phyloP scores from a whole-genome alignment of 2,888 invertebrate species.

The Ormyrus thymus region DNA sequence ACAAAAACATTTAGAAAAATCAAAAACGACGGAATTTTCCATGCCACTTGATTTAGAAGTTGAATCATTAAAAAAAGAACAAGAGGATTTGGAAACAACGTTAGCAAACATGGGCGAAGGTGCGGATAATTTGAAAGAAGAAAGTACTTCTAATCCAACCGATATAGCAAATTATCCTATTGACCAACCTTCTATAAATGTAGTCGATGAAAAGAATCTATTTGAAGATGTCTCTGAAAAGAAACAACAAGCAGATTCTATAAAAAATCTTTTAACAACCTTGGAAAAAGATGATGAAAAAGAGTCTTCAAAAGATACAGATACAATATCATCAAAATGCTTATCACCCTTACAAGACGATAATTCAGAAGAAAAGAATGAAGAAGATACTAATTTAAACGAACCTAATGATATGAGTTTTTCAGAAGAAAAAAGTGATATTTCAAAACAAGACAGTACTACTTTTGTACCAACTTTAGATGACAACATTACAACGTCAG shows the following conservation, averaged over 20 bases:
- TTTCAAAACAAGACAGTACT: neutral
- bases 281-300: constrained; percentile 46
- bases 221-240: constrained; percentile 31
- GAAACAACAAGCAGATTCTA: constrained; percentile 43
- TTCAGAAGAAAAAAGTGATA: neutral
- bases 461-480: neutral
- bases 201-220: constrained; percentile 21
- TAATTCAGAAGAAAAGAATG: neutral
- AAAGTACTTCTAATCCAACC: neutral
- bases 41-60: constrained; percentile 5
- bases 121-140: neutral
- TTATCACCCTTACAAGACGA: neutral
- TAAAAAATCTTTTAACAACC: constrained; percentile 43
- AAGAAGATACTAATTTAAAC: neutral
- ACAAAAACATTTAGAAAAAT: too few relatives aligned
- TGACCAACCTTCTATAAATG: constrained; percentile 2
- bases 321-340: constrained; percentile 2
- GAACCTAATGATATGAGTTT: constrained; percentile 5
- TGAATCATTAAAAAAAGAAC: constrained; percentile 6
- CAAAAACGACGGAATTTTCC: too few relatives aligned
- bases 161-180: neutral
- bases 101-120: constrained; percentile 21
- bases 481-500: neutral
- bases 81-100: constrained; percentile 18
- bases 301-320: neutral